Conservation (phyloP, 2,113 vertebrate species). For the Prietella phreatophila region DNA sequence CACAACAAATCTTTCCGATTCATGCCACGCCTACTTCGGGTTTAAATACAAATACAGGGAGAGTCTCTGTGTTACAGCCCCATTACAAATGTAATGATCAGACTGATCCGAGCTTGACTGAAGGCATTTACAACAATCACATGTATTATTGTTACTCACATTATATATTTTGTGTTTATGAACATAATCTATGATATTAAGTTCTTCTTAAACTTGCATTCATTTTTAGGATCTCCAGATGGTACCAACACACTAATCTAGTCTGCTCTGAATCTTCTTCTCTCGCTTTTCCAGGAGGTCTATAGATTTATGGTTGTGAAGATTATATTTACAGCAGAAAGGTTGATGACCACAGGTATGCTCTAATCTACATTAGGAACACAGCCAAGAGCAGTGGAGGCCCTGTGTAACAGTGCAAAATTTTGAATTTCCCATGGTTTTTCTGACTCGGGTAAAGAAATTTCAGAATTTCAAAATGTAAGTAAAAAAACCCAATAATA, state of each 20-base stretch:
- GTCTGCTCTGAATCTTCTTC: background rate
- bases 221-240: background rate
- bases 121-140: background rate
- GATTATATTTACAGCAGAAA: background rate
- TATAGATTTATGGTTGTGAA: background rate
- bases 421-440: background rate
- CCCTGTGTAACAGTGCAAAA: background rate
- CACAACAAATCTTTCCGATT: background rate
- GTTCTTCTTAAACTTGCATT: background rate
- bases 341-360: background rate
- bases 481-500: no score
- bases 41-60: background rate
- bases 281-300: background rate
- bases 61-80: background rate
- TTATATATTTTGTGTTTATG: background rate
- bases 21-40: background rate
- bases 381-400: background rate
- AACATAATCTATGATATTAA: background rate
- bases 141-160: background rate
- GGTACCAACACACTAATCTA: conserved; percentile 5
- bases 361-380: background rate
- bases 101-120: background rate
- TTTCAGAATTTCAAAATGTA: no score
- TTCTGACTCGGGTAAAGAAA: background rate
- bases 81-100: background rate